Evolutionary conservation across 2,888 invertebrate genomes (phyloP).

Genomic region (Marronus borbonicus): DNA sequence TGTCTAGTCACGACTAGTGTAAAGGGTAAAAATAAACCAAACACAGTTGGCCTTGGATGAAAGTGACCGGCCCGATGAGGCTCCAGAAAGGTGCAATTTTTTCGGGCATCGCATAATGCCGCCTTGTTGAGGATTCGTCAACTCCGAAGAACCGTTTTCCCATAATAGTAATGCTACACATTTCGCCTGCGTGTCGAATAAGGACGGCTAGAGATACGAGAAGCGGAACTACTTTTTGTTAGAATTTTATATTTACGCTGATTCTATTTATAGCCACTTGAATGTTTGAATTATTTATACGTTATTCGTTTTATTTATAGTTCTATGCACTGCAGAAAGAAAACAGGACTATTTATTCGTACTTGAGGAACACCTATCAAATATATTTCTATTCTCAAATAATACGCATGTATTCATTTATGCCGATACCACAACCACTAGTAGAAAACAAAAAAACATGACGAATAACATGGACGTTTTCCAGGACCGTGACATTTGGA

Average conservation of each 20-base stretch:
- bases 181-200: background rate
- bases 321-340: background rate
- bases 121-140: slow-evolving; percentile 30
- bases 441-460: too few species aligned
- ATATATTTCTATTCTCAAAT: too few species aligned
- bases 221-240: slow-evolving; percentile 23
- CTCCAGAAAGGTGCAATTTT: slow-evolving; percentile 62
- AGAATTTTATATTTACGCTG: slow-evolving; percentile 23
- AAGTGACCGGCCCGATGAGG: slow-evolving; percentile 65
- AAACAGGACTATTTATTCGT: background rate
- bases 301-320: slow-evolving; percentile 31
- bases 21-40: slow-evolving; percentile 67
- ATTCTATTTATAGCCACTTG: slow-evolving; percentile 18
- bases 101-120: slow-evolving; percentile 17
- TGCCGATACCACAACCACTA: too few species aligned
- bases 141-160: slow-evolving; percentile 36
- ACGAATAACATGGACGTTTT: too few species aligned
- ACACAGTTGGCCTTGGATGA: slow-evolving; percentile 66
- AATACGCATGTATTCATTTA: too few species aligned
- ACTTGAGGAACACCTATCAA: too few species aligned
- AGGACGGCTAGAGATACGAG: slow-evolving; percentile 7
- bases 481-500: background rate
- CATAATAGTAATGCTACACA: slow-evolving; percentile 13
- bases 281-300: slow-evolving; percentile 21
- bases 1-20: slow-evolving; percentile 62